phyloP scores from a whole-genome alignment of 2,797 vertebrate species.

The Urophycis tenuis region DNA sequence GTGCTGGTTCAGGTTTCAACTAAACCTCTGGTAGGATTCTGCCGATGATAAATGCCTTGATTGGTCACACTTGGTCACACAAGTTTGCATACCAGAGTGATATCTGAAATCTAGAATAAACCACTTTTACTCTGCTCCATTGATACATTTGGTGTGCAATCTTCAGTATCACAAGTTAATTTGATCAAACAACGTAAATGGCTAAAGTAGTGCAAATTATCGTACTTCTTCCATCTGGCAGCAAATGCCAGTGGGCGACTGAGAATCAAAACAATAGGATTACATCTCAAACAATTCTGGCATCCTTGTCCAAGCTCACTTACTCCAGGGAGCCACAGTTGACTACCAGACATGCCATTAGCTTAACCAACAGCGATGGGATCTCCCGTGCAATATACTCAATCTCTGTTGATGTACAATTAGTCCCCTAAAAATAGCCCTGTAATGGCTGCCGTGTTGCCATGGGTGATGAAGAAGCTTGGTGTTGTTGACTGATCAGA shows the following conservation, averaged over 20 bases:
- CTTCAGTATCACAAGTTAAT: background rate
- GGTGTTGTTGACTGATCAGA: slow-evolving; percentile 64
- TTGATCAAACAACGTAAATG: background rate
- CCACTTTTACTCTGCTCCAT: background rate
- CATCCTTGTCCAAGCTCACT: background rate
- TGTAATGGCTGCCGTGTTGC: slow-evolving; percentile 61
- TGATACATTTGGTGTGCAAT: background rate
- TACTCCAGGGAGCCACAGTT: slow-evolving; percentile 41
- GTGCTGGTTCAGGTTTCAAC: background rate
- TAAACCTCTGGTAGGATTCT: background rate
- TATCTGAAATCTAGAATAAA: background rate
- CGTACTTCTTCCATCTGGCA: background rate
- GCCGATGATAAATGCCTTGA: background rate
- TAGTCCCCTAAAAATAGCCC: slow-evolving; percentile 64
- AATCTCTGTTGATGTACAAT: slow-evolving; percentile 61
- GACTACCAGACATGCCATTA: slow-evolving; percentile 51
- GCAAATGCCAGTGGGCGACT: background rate
- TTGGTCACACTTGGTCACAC: background rate
- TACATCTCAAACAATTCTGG: background rate
- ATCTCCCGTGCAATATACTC: slow-evolving; percentile 49
- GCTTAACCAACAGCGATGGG: slow-evolving; percentile 52
- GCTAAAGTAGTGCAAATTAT: background rate
- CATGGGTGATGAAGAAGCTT: slow-evolving; percentile 62
- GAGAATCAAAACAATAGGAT: background rate
- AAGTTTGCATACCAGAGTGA: background rate